Base-by-base conservation (phyloP, 1,140 invertebrate species). In the Drosophila pandora region DNA sequence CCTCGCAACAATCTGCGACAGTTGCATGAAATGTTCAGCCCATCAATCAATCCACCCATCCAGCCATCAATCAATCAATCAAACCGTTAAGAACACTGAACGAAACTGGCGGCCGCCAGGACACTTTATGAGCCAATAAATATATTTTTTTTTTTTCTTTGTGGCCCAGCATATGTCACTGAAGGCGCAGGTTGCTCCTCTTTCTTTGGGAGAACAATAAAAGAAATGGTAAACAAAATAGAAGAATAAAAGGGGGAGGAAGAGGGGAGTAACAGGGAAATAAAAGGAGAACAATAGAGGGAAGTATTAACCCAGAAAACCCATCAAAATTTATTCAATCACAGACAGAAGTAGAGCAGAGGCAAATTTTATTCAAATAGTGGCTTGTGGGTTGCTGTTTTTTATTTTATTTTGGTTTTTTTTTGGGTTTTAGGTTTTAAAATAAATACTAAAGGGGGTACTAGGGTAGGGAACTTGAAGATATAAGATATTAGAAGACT, bases 21-120 rank as follows among this genome's bases (percentile, higher is more conserved):
- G 78, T 80, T 81, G 78, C 52, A 21, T 68, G 62, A 45, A 13
- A 32, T 47, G 21, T 43, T 43, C 10, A 12, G 50, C 17, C 41
- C 41, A 68, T 82, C 79, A 81, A 81, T 81, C 79, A 73, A 82
- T 62, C 73, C 28, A 77, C 73, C 78, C 58, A 28, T 28, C 25
- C 25, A 28, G 25, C 25, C 25, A 65, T 53, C 55, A 67, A 67
- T 65, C 64, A 68, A 68, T 47, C 49, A 65, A 65, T 65, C 64
- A 65, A 68, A 45, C 47, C 60, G 25, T 60, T 13, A 9, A 22
- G 7, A 21, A 62, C 63, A 67, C 47, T 64, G 48, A 45, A 30
- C 60, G 17, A 67, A 67, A 53, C 28, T n/a, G n/a, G n/a, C n/a
- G n/a, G 12, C 13, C 32, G 28, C 2, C 47, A 45, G 59, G 48